phyloP scores from a whole-genome alignment of 2,888 invertebrate species.

The Caenorhabditis imperialis region DNA sequence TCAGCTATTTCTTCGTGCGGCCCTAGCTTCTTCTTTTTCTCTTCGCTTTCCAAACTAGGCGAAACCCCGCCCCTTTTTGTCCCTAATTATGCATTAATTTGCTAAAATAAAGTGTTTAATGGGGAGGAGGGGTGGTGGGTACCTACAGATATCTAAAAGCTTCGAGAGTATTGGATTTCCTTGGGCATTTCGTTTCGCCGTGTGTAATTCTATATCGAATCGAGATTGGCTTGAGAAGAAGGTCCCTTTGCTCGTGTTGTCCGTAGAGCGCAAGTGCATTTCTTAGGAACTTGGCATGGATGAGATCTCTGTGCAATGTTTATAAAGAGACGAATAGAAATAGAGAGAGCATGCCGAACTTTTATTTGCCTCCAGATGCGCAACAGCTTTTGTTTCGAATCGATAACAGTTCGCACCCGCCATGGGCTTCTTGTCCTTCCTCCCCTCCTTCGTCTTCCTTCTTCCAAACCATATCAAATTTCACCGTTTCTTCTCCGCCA shows the following conservation, averaged over 20 bases:
- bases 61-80: too few relatives aligned
- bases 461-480: conserved; percentile 19
- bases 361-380: conserved; percentile 3
- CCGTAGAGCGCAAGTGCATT: neutral
- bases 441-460: neutral
- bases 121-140: neutral
- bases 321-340: too few relatives aligned
- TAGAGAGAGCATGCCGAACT: too few relatives aligned
- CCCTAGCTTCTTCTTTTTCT: too few relatives aligned
- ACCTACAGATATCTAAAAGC: neutral
- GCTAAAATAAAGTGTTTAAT: neutral
- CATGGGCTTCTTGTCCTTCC: neutral
- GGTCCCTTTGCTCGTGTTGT: neutral
- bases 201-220: conserved; percentile 43
- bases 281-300: neutral
- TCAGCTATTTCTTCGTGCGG: too few relatives aligned
- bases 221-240: conserved; percentile 13
- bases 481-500: conserved; percentile 1
- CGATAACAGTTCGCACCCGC: neutral
- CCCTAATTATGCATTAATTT: neutral
- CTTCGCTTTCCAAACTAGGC: too few relatives aligned
- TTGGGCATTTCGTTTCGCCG: neutral
- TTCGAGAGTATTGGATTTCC: conserved; percentile 34
- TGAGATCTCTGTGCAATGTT: too few relatives aligned
- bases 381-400: neutral